Evolutionary conservation across 2,113 vertebrate genomes (phyloP), one percentile per base, ranked within the genome.

Genomic region (Pelobates fuscus): DNA sequence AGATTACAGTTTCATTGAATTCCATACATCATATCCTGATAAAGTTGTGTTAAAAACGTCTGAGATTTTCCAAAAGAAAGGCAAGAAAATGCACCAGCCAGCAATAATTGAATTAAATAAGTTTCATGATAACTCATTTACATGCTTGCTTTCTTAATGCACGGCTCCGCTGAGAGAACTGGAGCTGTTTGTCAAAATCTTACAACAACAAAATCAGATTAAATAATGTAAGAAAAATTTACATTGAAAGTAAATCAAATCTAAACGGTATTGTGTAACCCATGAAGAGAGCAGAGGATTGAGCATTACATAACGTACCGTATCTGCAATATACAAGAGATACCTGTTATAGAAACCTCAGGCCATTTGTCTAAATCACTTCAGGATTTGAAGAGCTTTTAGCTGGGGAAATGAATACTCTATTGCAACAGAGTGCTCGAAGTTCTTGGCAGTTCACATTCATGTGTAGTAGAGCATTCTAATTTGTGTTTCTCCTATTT

Each of bases 1-100:
- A 67, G 26, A 76, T 76, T 23, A 41, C 54, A 59, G n/a, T 67
- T 67, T 60, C 23, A 76, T 67, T 46, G 72, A 49, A 52, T 8
- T n/a, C 5, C 63, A 76, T 76, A 46, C 18, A 60, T 76, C 72
- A 76, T n/a, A 46, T 67, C 17, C 8, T 43, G 25, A 25, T 30
- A 24, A 65, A 65, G n/a, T 11, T 23, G 20, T n/a, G 8, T 11
- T 17, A 25, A 58, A 18, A 24, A 60, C 60, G 72, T 43, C 57
- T 60, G 8, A 30, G 29, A 67, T 67, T 59, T 49, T 25, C 63
- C 20, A 25, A 30, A 49, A 12, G 20, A 3, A n/a, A 60, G 52
- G 55, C 7, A 25, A 49, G 30, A 49, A 20, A 26, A 58, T 66
- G 20, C 23, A 20, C 2, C 23, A 21, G 18, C 32, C 30, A 17